These are phyloP conservation scores for Cheirogaleus major DNA, from an alignment of 2,797 vertebrate genomes.

Conservation along the genomic window DNA sequence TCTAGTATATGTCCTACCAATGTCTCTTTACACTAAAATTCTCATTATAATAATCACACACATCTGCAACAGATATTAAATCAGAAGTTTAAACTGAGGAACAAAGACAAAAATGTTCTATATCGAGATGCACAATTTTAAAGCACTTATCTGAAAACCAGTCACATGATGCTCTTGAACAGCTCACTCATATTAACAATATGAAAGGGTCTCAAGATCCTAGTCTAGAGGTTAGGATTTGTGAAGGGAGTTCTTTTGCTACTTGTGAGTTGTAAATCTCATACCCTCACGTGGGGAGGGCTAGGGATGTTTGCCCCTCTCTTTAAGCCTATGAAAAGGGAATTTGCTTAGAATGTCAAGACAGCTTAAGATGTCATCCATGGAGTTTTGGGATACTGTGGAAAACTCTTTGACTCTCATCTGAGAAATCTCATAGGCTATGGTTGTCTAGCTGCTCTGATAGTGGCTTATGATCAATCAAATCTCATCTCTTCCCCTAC, in stretches of 20 bases:
- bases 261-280: background rate
- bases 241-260: background rate
- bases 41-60: background rate
- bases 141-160: background rate
- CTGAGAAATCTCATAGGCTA: background rate
- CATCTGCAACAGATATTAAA: constrained; percentile 9
- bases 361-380: background rate
- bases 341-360: background rate
- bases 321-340: background rate
- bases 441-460: background rate
- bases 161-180: background rate
- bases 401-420: background rate
- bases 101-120: background rate
- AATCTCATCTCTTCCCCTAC: background rate
- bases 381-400: background rate
- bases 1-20: background rate
- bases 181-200: background rate
- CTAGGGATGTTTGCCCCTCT: background rate
- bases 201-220: background rate
- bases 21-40: background rate
- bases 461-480: background rate
- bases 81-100: constrained; percentile 13
- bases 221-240: background rate
- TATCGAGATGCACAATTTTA: background rate
- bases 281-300: background rate